Base-by-base conservation (phyloP, 2,113 vertebrate genomes). In the Microcebus murinus region DNA sequence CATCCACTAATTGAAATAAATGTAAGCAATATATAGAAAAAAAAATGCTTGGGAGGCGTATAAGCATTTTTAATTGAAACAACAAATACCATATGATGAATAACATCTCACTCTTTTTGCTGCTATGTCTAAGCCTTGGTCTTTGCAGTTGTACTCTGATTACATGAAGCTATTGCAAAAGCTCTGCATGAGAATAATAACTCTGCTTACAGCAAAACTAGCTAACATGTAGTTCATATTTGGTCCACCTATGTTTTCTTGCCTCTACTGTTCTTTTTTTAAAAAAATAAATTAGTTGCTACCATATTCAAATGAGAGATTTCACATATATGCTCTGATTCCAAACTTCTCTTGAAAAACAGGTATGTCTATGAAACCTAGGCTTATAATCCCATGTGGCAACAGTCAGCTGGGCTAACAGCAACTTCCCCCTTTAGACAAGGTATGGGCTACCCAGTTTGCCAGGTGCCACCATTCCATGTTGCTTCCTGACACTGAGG, bases 21-120 rank as follows among this genome's bases (percentile, higher is more conserved):
- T 96, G 94, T 97, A 96, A 97, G 94, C 14, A 42, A 61, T 15
- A 71, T 77, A 4, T 45, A 84, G n/a, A 67, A 9, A 95, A 95
- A 95, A 98, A 98, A 91, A 96, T 71, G 55, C 84, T 96, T 73
- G 31, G 23, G 39, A 50, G 88, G 77, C 67, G 90, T 83, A 11
- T 0, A 94, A 81, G 76, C 48, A 93, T 65, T 96, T 94, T 84
- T 76, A 88, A 98, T 87, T 96, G 81, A 95, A 91, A 97, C 8
- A 91, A 85, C 42, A 97, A 95, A 97, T 98, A 93, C 76, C 29
- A 73, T 91, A 77, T 59, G 90, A 91, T 94, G 87, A 97, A 98
- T 95, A 96, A 97, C 96, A 95, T 97, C 94, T 94, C 83, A 89
- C 34, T 73, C n/a, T 68, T 88, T 97, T 97, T 98, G 52, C 85